Evolutionary conservation across 1,140 invertebrate species (phyloP), one percentile per base, ranked within the genome.

Genomic region (Oncopeltus fasciatus): DNA sequence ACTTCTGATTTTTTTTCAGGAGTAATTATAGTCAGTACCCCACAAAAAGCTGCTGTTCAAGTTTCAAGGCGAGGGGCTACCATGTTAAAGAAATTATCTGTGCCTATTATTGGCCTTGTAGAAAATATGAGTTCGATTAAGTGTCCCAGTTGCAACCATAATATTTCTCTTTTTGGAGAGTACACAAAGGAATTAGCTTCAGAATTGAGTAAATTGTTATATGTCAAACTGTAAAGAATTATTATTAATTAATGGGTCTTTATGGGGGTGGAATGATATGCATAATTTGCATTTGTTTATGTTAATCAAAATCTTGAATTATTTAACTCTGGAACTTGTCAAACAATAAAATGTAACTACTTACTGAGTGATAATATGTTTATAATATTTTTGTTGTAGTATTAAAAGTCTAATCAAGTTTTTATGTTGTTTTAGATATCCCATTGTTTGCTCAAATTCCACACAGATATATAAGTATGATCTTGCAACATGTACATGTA

Each of bases 11-110:
- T 2, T 63, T 2, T 58, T 59, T 5, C n/a, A 77, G 87, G 87
- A 27, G 87, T 83, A 8, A 66, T 95, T 8, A 74, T 95, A 28
- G 86, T 95, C 0, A 91, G 88, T 16, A 93, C 90, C 1, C 90
- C 91, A 0, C 90, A 94, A 72, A 81, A 80, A 59, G 84, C 89
- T 5, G 84, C 91, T 0, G 67, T 92, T 4, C 81, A 90, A 69
- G 90, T 94, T 33, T 86, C 89, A 0, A 77, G 81, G 64, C 79
- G 88, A 70, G 88, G 88, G 33, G 82, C 83, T 2, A 80, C 81
- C 64, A 91, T 92, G 87, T 88, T 88, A 68, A 76, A 83, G 66
- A 91, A 86, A 71, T 72, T 92, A 2, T 77, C 84, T 59, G 80
- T 93, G 57, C 88, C 89, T 1, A 78, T 93, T 44, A 76, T 88